Percentiles rank a stretch among this genome's conserved stretches.
Evolutionary conservation across 2,888 invertebrate species (phyloP).

Genomic region (Andrena hattorfiana): DNA sequence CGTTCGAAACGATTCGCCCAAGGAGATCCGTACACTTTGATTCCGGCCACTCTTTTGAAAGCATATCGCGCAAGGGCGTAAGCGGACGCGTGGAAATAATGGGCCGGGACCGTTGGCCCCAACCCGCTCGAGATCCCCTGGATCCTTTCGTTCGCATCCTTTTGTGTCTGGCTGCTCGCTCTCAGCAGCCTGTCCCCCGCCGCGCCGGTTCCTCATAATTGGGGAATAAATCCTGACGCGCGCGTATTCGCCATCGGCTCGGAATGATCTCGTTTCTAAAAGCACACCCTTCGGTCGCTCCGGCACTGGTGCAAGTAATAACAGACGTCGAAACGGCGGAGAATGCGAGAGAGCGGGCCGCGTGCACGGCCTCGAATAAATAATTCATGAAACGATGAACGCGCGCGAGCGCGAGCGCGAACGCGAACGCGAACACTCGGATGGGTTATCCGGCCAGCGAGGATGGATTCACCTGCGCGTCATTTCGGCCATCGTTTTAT

Average conservation of each 20-base stretch:
- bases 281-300: conserved; percentile 23
- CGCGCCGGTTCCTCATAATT: conserved; percentile 43
- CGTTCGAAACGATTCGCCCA: conserved; percentile 4
- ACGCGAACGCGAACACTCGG: conserved; percentile 26
- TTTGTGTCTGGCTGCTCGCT: conserved; percentile 35
- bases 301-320: conserved; percentile 49
- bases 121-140: conserved; percentile 8
- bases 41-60: conserved; percentile 3
- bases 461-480: conserved; percentile 40
- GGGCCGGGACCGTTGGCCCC: background rate
- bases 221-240: conserved; percentile 49
- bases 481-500: conserved; percentile 12
- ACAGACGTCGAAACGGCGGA: conserved; percentile 52
- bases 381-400: conserved; percentile 63
- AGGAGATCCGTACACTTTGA: conserved; percentile 1
- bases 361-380: conserved; percentile 50
- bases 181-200: background rate
- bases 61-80: conserved; percentile 5
- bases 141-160: conserved; percentile 35
- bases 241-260: conserved; percentile 35
- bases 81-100: conserved; percentile 20
- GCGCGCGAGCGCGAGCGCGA: conserved; percentile 21
- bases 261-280: conserved; percentile 58
- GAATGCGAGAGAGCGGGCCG: conserved; percentile 53
- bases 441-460: conserved; percentile 28